Evolutionary conservation across 2,113 vertebrate genomes (phyloP).

Genomic region (Equus przewalskii): DNA sequence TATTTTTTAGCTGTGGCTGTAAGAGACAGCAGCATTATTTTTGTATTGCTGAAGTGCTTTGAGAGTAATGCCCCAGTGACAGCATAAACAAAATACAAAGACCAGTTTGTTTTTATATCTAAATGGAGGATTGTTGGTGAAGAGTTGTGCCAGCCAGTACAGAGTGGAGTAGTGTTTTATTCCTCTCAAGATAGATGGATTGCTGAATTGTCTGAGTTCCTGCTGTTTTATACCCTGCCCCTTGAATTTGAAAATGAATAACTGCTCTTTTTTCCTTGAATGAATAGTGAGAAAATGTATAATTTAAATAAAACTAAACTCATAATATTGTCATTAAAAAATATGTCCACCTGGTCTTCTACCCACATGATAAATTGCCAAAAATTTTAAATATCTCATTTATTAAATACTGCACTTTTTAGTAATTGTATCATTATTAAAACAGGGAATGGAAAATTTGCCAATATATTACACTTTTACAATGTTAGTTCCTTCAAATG

Average conservation of each 20-base stretch:
- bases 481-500: background rate
- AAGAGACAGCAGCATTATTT: constrained; percentile 76
- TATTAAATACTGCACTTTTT: background rate
- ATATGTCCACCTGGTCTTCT: background rate
- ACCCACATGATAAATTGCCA: background rate
- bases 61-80: constrained; percentile 73
- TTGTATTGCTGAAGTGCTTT: constrained; percentile 82
- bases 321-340: constrained; percentile 59
- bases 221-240: constrained; percentile 79
- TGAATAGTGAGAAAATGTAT: constrained; percentile 57
- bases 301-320: constrained; percentile 38
- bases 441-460: background rate
- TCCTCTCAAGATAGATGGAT: constrained; percentile 85
- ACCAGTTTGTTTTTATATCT: constrained; percentile 83
- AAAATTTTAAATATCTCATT: background rate
- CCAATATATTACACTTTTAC: background rate
- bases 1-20: constrained; percentile 65
- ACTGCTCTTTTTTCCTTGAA: constrained; percentile 66
- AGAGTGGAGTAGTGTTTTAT: constrained; percentile 83
- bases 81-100: constrained; percentile 86
- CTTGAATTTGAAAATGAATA: constrained; percentile 81
- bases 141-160: constrained; percentile 88
- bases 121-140: constrained; percentile 86
- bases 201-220: constrained; percentile 77
- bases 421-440: constrained; percentile 13